Percentiles rank a stretch among this genome's conserved stretches.
Evolutionary conservation across 1,140 invertebrate species (phyloP).

Genomic region (Sitophilus oryzae): DNA sequence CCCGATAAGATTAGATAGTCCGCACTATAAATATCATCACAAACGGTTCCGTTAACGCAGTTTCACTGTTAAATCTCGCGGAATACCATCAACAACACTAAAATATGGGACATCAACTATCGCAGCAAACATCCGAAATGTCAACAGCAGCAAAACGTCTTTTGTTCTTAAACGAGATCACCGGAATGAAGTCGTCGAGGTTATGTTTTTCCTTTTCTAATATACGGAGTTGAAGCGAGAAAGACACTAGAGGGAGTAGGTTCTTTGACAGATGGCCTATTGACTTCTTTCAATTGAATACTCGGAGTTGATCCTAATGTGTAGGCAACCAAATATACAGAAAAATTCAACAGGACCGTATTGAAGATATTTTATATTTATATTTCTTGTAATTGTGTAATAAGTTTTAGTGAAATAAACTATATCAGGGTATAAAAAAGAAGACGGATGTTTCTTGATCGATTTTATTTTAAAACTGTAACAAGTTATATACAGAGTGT

Average conservation of each 20-base stretch:
- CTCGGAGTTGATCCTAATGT: too few relatives aligned
- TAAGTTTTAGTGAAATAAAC: too few relatives aligned
- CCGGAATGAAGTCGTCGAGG: too few relatives aligned
- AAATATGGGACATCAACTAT: slow-evolving; percentile 16
- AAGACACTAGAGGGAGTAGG: not conserved
- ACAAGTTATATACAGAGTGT: not conserved
- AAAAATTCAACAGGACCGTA: too few relatives aligned
- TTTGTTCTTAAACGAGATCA: not conserved
- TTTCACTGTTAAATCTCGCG: not conserved
- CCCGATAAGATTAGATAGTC: slow-evolving; percentile 12
- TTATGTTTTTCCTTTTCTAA: not conserved
- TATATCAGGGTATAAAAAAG: too few relatives aligned
- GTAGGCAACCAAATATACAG: not conserved
- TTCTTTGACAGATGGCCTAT: not conserved
- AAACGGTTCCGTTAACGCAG: not conserved
- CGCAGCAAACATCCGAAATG: slow-evolving; percentile 7
- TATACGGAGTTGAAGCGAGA: not conserved
- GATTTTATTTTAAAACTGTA: not conserved
- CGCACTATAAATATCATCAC: slow-evolving; percentile 7
- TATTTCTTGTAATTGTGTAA: too few relatives aligned
- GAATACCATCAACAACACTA: not conserved
- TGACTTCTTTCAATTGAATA: not conserved
- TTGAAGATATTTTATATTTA: too few relatives aligned
- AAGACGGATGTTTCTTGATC: not conserved
- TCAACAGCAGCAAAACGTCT: slow-evolving; percentile 3